Conservation (phyloP, 1,140 invertebrate species). For the Notospermus geniculatus region DNA sequence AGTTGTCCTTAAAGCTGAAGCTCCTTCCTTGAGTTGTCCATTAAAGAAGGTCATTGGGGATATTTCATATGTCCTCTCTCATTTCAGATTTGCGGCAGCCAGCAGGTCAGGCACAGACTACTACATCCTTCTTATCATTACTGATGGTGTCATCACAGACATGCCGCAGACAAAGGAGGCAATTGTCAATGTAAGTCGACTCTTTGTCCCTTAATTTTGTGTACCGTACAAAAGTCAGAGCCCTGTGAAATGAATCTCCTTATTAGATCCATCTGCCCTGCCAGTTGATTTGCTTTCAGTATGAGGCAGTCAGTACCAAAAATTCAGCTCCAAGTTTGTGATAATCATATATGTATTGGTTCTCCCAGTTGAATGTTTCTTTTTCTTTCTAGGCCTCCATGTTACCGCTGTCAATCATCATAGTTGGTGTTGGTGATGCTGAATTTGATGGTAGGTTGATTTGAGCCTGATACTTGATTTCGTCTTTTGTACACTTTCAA, state of each 20-base stretch:
- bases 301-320: too few species aligned
- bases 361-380: too few species aligned
- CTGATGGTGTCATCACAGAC: slow-evolving; percentile 68
- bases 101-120: slow-evolving; percentile 59
- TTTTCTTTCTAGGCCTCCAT: slow-evolving; percentile 52
- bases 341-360: too few species aligned
- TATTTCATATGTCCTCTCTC: not conserved
- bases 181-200: slow-evolving; percentile 52
- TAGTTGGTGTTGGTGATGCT: slow-evolving; percentile 63
- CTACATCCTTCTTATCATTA: slow-evolving; percentile 66
- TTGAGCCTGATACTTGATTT: too few species aligned
- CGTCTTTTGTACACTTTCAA: too few species aligned
- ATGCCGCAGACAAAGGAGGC: slow-evolving; percentile 64
- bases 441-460: slow-evolving; percentile 58
- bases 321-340: too few species aligned
- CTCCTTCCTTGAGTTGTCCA: too few species aligned
- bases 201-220: not conserved
- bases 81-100: slow-evolving; percentile 27
- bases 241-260: not conserved
- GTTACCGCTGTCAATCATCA: slow-evolving; percentile 63
- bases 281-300: too few species aligned
- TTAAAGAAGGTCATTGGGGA: too few species aligned
- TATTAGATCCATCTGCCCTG: too few species aligned
- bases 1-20: too few species aligned
- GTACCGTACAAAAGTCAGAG: too few species aligned